Percentiles rank a stretch among this genome's conserved stretches.
These are phyloP conservation scores for Habroteleia sp. DNA, from an alignment of 2,888 invertebrate genomes.

Conservation along the genomic window DNA sequence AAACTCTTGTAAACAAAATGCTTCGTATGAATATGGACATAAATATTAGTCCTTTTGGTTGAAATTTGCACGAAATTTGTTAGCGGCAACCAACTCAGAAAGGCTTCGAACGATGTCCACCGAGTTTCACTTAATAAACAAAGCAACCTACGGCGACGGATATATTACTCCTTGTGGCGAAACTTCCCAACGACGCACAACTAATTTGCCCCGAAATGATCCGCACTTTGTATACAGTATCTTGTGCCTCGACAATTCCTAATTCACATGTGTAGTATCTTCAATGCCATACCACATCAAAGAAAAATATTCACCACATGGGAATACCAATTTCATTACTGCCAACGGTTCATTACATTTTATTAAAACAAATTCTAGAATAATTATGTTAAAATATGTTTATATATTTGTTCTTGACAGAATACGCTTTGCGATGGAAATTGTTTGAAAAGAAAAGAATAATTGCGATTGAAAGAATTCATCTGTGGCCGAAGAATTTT, in stretches of 20 bases:
- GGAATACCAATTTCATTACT: too few species aligned
- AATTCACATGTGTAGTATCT: background rate
- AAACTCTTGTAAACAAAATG: conserved; percentile 28
- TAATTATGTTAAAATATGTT: too few species aligned
- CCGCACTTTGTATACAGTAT: conserved; percentile 36
- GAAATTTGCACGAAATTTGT: conserved; percentile 35
- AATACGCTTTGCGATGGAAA: too few species aligned
- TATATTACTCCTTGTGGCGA: conserved; percentile 39
- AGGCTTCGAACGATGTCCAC: conserved; percentile 39
- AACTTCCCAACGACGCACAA: conserved; percentile 46
- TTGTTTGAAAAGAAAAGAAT: too few species aligned
- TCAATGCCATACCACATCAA: too few species aligned
- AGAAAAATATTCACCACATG: too few species aligned
- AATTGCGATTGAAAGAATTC: too few species aligned
- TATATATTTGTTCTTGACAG: too few species aligned
- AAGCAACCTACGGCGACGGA: conserved; percentile 43
- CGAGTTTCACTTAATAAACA: conserved; percentile 47
- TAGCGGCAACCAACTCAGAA: conserved; percentile 28
- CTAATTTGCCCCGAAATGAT: conserved; percentile 37
- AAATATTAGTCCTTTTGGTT: conserved; percentile 29
- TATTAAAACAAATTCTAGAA: too few species aligned
- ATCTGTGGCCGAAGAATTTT: too few species aligned
- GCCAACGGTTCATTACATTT: too few species aligned
- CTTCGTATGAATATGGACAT: conserved; percentile 28
- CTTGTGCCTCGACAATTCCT: conserved; percentile 18